These are phyloP conservation scores for Allacma fusca DNA, from an alignment of 2,888 invertebrate species.

Conservation along the genomic window DNA sequence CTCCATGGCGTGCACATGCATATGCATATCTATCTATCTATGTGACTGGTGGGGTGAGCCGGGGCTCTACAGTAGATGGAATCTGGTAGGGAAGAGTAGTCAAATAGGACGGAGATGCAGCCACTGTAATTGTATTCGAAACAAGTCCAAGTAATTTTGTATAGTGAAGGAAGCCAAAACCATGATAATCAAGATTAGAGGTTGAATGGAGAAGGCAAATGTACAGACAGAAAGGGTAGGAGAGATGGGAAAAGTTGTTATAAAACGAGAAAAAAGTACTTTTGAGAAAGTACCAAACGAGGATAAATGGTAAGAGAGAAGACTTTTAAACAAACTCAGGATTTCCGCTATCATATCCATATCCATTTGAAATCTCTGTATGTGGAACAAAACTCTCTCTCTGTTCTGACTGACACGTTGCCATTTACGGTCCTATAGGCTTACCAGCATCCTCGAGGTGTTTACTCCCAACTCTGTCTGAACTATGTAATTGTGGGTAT, in stretches of 20 bases:
- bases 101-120: background rate
- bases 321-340: conserved; percentile 25
- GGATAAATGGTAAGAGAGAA: conserved; percentile 23
- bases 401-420: background rate
- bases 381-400: background rate
- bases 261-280: conserved; percentile 7
- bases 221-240: background rate
- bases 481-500: background rate
- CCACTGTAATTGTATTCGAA: conserved; percentile 4
- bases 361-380: conserved; percentile 10
- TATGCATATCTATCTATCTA: too few relatives aligned
- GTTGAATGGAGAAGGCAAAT: conserved; percentile 6
- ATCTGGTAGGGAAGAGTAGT: too few relatives aligned
- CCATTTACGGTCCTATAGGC: too few relatives aligned
- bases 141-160: conserved; percentile 16
- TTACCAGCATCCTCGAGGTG: background rate
- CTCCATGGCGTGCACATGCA: too few relatives aligned
- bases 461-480: background rate
- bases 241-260: conserved; percentile 12
- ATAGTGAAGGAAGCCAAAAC: conserved; percentile 16
- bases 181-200: conserved; percentile 16
- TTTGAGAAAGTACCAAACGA: conserved; percentile 22
- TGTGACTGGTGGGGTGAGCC: too few relatives aligned
- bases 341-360: conserved; percentile 33
- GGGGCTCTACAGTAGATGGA: too few relatives aligned